Base-by-base conservation (phyloP, 2,797 vertebrate species). In the Rhinatrema bivittatum region DNA sequence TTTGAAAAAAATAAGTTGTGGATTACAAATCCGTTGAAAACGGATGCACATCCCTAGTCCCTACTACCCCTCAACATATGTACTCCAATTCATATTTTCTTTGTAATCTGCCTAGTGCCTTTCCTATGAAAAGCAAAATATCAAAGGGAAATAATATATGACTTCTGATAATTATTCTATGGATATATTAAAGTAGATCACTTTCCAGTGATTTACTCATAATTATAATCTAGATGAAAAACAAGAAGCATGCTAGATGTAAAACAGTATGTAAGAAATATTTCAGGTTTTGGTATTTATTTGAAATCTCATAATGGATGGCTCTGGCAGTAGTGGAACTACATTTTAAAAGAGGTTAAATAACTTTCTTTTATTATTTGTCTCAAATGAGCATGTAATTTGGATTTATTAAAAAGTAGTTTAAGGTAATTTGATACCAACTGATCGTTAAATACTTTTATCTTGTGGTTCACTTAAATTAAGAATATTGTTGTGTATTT, bases 381-480 rank as follows among this genome's bases (percentile, higher is more conserved):
- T 39, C n/a, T 1, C 56, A 59, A 70, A 69, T 42, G 45, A 70
- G 58, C 60, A 48, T 56, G 46, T 70, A 70, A 81, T 73, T 68
- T 61, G 42, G 39, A 64, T 70, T 79, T 76, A 77, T 75, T 73
- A 67, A 71, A 79, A 80, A 57, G 49, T 74, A 78, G 79, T 61
- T 76, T 57, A 50, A 69, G 61, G 45, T 68, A 75, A 79, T 78
- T 78, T 69, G 70, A 69, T 60, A 67, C 31, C 42, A 19, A 76
- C 63, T 69, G 75, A 77, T 78, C 73, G 63, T 75, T 77, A 74
- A 71, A 40, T 26, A 65, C 53, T 61, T 71, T 55, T 60, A 68
- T 68, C 75, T 60, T 62, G 54, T 49, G 60, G 51, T 69, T 79
- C 76, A 60, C n/a, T 68, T 65, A 76, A 56, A 60, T 68, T 65